Evolutionary conservation across 2,797 vertebrate species (phyloP).

Genomic region (Myripristis murdjan): DNA sequence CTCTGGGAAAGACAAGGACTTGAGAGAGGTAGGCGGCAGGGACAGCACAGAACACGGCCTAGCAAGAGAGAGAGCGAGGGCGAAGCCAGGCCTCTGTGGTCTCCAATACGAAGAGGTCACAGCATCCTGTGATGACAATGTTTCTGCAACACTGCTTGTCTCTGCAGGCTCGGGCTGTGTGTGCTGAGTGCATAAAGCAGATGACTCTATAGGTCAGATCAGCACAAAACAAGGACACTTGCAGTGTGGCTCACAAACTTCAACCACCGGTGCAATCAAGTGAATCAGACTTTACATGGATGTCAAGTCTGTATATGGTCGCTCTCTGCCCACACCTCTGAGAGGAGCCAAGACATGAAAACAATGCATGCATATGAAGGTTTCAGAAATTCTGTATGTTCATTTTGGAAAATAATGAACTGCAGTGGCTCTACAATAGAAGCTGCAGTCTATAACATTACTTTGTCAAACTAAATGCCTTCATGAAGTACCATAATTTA

Average conservation of each 20-base stretch:
- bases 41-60: slow-evolving; percentile 9
- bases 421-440: neutral
- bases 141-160: slow-evolving; percentile 50
- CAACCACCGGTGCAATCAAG: slow-evolving; percentile 28
- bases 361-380: too few species aligned
- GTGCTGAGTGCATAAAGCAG: slow-evolving; percentile 58
- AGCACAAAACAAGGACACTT: slow-evolving; percentile 64
- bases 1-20: slow-evolving; percentile 23
- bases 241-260: slow-evolving; percentile 29
- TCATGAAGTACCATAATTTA: neutral
- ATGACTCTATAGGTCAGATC: slow-evolving; percentile 55
- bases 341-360: neutral
- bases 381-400: slow-evolving; percentile 4
- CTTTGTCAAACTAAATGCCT: too few species aligned
- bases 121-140: slow-evolving; percentile 46
- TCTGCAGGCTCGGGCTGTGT: slow-evolving; percentile 37
- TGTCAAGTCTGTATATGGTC: neutral
- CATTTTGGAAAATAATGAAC: slow-evolving; percentile 2
- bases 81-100: neutral
- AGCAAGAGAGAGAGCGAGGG: slow-evolving; percentile 1
- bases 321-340: slow-evolving; percentile 8
- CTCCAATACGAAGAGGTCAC: slow-evolving; percentile 51
- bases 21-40: slow-evolving; percentile 5
- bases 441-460: neutral
- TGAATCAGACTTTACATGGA: slow-evolving; percentile 17